Evolutionary conservation across 2,797 vertebrate species (phyloP), one percentile per base, ranked within the genome.

Genomic region (Melanotaenia maccullochi): DNA sequence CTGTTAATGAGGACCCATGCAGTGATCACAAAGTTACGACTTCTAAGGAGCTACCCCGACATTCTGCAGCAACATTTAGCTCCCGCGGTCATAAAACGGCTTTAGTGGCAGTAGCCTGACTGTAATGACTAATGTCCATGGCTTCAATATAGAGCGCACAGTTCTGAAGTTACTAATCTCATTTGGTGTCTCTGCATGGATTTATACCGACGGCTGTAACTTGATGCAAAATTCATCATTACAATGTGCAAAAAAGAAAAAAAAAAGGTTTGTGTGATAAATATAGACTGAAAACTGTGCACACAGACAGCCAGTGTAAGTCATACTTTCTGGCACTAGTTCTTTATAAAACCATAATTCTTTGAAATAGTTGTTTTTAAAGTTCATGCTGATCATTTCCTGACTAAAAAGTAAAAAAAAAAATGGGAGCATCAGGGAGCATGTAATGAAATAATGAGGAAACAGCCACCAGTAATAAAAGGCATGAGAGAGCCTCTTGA

Each of bases 101-200:
- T 42, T 66, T 68, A 63, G 51, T 74, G 47, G 68, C 55, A 77
- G 55, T 44, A 82, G 66, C 33, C 61, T 60, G 73, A 57, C 77
- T 78, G 35, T 80, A 85, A 88, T 90, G 79, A 85, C 74, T 78
- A 65, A 84, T 75, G 83, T 73, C 61, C 60, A 24, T 16, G 54
- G 64, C 74, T 83, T 52, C 20, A 54, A 68, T 58, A 54, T 42
- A 47, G 61, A 79, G 71, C 69, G 33, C 38, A 30, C 57, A 18
- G 0, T 60, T 78, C 60, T 59, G 33, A 73, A 80, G 76, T 70
- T 81, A 16, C 81, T 65, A 66, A 86, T 83, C 74, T 78, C 66
- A 80, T 85, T 84, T 75, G 33, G 33, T 64, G 55, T 79, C 74
- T 68, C 68, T 65, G 71, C 47, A 7, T 78, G 57, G 68, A 81